phyloP scores from a whole-genome alignment of 2,888 invertebrate genomes.

The Cetonia aurata region DNA sequence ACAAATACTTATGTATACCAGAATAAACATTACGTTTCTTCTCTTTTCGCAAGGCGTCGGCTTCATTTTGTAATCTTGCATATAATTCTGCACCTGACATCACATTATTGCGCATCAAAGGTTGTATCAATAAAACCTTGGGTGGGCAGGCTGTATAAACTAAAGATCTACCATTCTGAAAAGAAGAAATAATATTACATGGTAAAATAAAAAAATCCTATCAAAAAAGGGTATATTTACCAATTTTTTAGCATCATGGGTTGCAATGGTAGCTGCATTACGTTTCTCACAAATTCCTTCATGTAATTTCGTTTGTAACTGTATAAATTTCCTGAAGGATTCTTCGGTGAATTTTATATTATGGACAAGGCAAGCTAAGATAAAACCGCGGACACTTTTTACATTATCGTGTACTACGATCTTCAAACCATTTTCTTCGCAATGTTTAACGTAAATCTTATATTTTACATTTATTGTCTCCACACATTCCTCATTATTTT shows the following conservation, averaged over 20 bases:
- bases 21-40: conserved; percentile 86
- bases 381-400: conserved; percentile 75
- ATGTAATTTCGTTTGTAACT: conserved; percentile 82
- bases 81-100: conserved; percentile 78
- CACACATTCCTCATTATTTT: conserved; percentile 58
- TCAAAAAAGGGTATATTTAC: conserved; percentile 52
- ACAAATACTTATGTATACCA: conserved; percentile 87
- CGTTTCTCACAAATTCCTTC: conserved; percentile 83
- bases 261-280: conserved; percentile 84
- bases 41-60: conserved; percentile 83
- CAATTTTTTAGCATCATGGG: conserved; percentile 81
- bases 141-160: conserved; percentile 79
- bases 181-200: conserved; percentile 17
- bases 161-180: conserved; percentile 68
- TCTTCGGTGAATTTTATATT: conserved; percentile 74
- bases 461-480: conserved; percentile 61
- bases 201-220: neutral
- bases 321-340: conserved; percentile 79
- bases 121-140: conserved; percentile 74
- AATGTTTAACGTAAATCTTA: conserved; percentile 60
- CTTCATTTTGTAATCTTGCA: conserved; percentile 78
- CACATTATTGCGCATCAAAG: conserved; percentile 73
- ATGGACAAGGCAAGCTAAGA: conserved; percentile 79
- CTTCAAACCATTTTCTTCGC: conserved; percentile 50
- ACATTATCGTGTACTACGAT: conserved; percentile 62